Percentiles rank a stretch among this genome's conserved stretches.
These are phyloP conservation scores for Lacanobia wlatinum DNA, from an alignment of 2,888 invertebrate genomes.

Conservation along the genomic window DNA sequence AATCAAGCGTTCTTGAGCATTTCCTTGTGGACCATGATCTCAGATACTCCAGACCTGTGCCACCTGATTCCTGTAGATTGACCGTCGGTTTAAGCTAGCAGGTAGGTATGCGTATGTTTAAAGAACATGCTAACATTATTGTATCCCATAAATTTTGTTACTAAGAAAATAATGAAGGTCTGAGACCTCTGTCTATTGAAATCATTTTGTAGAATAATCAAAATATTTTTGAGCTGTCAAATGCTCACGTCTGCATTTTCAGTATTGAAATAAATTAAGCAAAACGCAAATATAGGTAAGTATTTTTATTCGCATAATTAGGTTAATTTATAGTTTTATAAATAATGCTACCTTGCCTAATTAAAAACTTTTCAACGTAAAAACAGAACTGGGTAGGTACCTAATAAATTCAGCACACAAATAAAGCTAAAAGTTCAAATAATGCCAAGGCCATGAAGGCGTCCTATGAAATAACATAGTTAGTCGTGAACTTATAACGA, in stretches of 20 bases:
- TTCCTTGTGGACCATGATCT: too few relatives aligned
- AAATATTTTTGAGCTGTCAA: not conserved
- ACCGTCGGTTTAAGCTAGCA: too few relatives aligned
- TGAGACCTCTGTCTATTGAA: too few relatives aligned
- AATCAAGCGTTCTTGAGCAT: not conserved
- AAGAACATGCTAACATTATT: too few relatives aligned
- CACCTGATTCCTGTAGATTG: too few relatives aligned
- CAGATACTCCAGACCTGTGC: too few relatives aligned
- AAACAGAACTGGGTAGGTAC: constrained; percentile 20
- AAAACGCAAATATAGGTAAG: not conserved
- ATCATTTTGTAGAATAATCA: not conserved
- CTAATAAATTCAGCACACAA: constrained; percentile 33
- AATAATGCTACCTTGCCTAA: constrained; percentile 25
- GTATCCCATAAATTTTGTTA: too few relatives aligned
- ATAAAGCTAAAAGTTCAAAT: constrained; percentile 30
- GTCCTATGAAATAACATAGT: constrained; percentile 40
- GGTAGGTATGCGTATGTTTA: too few relatives aligned
- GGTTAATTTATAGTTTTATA: not conserved
- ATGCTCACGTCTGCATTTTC: not conserved
- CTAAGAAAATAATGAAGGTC: too few relatives aligned
- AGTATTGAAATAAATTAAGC: not conserved
- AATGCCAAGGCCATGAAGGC: constrained; percentile 45
- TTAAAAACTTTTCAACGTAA: not conserved
- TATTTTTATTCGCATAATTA: constrained; percentile 7
- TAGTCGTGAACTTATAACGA: constrained; percentile 39